phyloP scores from a whole-genome alignment of 2,797 vertebrate genomes.

The Siniperca undulata region DNA sequence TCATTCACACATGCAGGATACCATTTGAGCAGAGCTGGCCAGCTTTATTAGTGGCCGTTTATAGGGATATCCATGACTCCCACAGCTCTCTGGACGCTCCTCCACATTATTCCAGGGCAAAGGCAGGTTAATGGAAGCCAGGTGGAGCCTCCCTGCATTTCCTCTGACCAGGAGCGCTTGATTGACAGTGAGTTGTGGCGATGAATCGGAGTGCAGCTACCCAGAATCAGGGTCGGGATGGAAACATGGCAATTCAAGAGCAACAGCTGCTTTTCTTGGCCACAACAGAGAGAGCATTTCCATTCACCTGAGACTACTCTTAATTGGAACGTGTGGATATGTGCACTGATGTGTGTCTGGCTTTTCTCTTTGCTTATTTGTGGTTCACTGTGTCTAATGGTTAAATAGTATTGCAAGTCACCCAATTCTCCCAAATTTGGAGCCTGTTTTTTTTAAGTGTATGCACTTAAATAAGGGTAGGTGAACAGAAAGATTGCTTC shows the following conservation, averaged over 20 bases:
- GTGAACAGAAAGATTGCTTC: constrained; percentile 6
- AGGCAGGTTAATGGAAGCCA: constrained; percentile 81
- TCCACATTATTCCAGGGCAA: constrained; percentile 76
- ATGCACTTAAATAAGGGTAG: constrained; percentile 14
- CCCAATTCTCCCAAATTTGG: constrained; percentile 38
- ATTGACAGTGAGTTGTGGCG: constrained; percentile 73
- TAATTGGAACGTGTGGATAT: constrained; percentile 72
- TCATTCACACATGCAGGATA: constrained; percentile 61
- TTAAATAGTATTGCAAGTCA: constrained; percentile 56
- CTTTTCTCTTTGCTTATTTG: constrained; percentile 66
- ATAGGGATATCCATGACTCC: constrained; percentile 67
- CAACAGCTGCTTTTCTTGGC: constrained; percentile 78
- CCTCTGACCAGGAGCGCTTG: constrained; percentile 57
- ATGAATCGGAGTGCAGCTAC: constrained; percentile 62
- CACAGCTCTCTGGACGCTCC: constrained; percentile 66
- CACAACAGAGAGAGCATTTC: constrained; percentile 65
- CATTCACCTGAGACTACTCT: constrained; percentile 70
- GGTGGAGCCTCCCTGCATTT: constrained; percentile 65
- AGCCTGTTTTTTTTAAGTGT: constrained; percentile 22
- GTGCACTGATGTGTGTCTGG: constrained; percentile 62
- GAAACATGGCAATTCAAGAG: constrained; percentile 69
- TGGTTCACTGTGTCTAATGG: constrained; percentile 59
- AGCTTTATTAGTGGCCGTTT: constrained; percentile 69
- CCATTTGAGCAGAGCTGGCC: constrained; percentile 42
- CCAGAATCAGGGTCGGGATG: constrained; percentile 61